A percentile compares a stretch with the other conserved stretches of the same genome.
phyloP scores from a whole-genome alignment of 2,888 invertebrate species.

The Tenodera sinensis region DNA sequence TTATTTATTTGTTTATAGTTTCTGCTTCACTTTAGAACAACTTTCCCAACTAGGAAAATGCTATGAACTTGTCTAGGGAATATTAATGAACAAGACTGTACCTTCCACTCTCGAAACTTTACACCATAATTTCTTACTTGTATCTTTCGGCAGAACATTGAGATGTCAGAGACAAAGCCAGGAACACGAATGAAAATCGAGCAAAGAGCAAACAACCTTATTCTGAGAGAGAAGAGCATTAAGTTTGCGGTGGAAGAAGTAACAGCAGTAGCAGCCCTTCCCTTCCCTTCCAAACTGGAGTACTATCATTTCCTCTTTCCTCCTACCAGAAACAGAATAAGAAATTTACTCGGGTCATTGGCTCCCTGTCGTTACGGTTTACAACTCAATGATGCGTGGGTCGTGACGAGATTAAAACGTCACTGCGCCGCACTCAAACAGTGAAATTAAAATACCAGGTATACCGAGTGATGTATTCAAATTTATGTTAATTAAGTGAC shows the following conservation, averaged over 20 bases:
- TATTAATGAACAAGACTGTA: too few species aligned
- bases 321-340: neutral
- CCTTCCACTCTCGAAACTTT: too few species aligned
- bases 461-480: neutral
- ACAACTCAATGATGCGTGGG: neutral
- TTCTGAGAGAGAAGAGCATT: neutral
- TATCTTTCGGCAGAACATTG: neutral
- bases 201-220: neutral
- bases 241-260: neutral
- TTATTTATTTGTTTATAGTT: too few species aligned
- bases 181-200: neutral
- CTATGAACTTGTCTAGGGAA: too few species aligned
- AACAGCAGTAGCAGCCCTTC: too few species aligned
- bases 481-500: neutral
- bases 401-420: neutral
- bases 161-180: neutral
- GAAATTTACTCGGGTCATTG: neutral
- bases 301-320: neutral
- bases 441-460: neutral
- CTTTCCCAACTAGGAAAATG: too few species aligned
- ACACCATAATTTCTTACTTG: too few species aligned
- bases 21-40: too few species aligned
- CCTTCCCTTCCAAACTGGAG: neutral
- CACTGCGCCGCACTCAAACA: neutral
- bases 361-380: neutral